These are phyloP conservation scores for Timandra comae DNA, from an alignment of 2,888 invertebrate species.

Conservation along the genomic window DNA sequence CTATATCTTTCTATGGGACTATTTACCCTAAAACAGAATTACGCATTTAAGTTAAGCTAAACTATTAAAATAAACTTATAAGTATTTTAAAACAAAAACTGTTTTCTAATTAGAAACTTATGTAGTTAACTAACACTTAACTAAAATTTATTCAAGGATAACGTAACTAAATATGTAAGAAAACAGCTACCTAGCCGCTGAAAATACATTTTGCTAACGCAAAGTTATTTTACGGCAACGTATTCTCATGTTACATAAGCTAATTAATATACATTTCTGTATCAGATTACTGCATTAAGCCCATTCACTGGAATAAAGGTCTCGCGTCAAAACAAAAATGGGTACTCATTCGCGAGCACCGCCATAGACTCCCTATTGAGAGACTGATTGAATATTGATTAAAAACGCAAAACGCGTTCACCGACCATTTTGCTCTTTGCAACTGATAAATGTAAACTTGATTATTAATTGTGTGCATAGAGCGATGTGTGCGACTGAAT, in stretches of 20 bases:
- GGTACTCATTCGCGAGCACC: slow-evolving; percentile 23
- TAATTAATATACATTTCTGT: slow-evolving; percentile 16
- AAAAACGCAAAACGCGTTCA: slow-evolving; percentile 25
- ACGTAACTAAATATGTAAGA: too few relatives aligned
- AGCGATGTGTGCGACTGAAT: too few relatives aligned
- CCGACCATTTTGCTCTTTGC: slow-evolving; percentile 20
- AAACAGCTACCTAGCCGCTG: too few relatives aligned
- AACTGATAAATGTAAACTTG: slow-evolving; percentile 21
- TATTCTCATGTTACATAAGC: slow-evolving; percentile 6
- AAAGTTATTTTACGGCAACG: too few relatives aligned
- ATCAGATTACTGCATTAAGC: slow-evolving; percentile 16
- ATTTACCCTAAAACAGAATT: slow-evolving; percentile 40
- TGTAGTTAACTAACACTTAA: too few relatives aligned
- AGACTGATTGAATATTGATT: slow-evolving; percentile 41
- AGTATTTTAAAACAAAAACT: slow-evolving; percentile 1
- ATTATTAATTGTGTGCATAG: too few relatives aligned
- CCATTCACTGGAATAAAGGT: slow-evolving; percentile 14
- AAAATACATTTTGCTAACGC: too few relatives aligned
- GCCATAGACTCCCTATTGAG: slow-evolving; percentile 27
- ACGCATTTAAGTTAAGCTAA: background rate
- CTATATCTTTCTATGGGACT: slow-evolving; percentile 65
- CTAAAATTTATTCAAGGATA: too few relatives aligned
- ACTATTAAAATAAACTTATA: too few relatives aligned
- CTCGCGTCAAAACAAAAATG: slow-evolving; percentile 21
- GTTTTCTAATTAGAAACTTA: slow-evolving; percentile 3